phyloP scores from a whole-genome alignment of 1,140 invertebrate genomes.

The Nephila pilipes region DNA sequence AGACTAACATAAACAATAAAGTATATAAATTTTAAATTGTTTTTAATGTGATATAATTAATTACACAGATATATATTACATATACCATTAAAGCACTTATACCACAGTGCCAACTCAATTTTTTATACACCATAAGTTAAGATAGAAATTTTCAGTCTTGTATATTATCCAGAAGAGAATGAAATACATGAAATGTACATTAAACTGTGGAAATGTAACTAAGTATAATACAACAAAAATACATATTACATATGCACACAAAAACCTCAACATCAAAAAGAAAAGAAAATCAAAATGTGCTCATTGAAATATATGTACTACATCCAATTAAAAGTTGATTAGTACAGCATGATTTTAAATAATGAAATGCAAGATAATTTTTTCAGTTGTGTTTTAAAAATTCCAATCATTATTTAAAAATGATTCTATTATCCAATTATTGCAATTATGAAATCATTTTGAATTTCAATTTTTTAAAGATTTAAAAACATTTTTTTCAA shows the following conservation, averaged over 20 bases:
- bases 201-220: background rate
- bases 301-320: background rate
- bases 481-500: constrained; percentile 7
- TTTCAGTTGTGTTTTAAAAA: too few relatives aligned
- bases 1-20: background rate
- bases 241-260: background rate
- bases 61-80: background rate
- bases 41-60: background rate
- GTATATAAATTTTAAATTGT: background rate
- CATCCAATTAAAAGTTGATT: background rate
- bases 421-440: too few relatives aligned
- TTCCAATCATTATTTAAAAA: too few relatives aligned
- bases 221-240: background rate
- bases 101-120: background rate
- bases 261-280: background rate
- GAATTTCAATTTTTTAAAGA: background rate
- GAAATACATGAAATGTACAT: constrained; percentile 5
- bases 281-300: background rate
- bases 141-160: background rate
- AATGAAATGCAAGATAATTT: background rate
- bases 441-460: too few relatives aligned
- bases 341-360: background rate
- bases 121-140: background rate
- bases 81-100: background rate
- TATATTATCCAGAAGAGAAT: background rate